Percentiles rank a stretch among this genome's conserved stretches.
These are phyloP conservation scores for Thera obeliscata DNA, from an alignment of 2,888 invertebrate species.

Conservation along the genomic window DNA sequence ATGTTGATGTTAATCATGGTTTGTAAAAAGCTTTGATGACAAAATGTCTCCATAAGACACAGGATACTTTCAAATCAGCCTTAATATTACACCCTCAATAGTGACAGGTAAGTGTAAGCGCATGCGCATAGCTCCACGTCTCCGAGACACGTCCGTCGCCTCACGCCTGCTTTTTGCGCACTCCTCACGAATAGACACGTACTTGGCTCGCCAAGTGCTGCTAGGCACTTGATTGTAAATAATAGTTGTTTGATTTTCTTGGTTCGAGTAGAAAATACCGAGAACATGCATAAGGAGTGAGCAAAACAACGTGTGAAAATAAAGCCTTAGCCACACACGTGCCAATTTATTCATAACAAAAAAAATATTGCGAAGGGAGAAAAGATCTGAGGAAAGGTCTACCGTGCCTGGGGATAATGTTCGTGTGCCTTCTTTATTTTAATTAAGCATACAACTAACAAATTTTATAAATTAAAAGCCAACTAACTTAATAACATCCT, in stretches of 20 bases:
- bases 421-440: too few relatives aligned
- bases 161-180: constrained; percentile 25
- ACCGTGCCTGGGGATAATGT: too few relatives aligned
- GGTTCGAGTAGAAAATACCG: neutral
- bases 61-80: too few relatives aligned
- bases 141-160: constrained; percentile 17
- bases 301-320: neutral
- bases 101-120: too few relatives aligned
- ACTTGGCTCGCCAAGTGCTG: constrained; percentile 3
- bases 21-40: too few relatives aligned
- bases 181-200: constrained; percentile 24
- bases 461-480: constrained; percentile 15
- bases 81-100: too few relatives aligned
- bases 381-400: too few relatives aligned
- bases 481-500: constrained; percentile 17
- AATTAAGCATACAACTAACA: neutral
- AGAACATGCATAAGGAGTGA: neutral
- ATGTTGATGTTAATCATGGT: too few relatives aligned
- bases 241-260: constrained; percentile 13
- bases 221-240: constrained; percentile 15
- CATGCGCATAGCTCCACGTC: constrained; percentile 12
- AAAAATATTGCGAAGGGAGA: too few relatives aligned
- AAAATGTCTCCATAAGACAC: too few relatives aligned
- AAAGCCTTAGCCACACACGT: neutral
- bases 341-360: too few relatives aligned